Base-by-base conservation (phyloP, 1,140 invertebrate genomes). In the Steinernema feltiae region DNA sequence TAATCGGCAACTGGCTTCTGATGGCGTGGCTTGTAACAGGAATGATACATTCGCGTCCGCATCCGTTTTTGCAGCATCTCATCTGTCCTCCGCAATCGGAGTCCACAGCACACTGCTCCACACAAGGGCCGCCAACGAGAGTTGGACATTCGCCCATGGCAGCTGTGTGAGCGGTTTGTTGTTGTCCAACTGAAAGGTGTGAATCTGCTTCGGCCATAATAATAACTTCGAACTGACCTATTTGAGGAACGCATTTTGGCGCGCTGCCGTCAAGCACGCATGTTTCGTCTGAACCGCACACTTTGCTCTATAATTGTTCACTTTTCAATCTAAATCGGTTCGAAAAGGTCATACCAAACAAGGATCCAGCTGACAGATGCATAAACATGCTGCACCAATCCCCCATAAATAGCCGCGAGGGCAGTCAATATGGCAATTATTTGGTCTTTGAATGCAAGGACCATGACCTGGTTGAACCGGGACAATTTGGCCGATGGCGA, bases 11-110 rank as follows among this genome's bases (percentile, higher is more conserved):
- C 29, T 82, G 72, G 30, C 21, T 69, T n/a, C 70, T 70, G 32
- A 82, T 79, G 29, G 79, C 76, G 46, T 78, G 75, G 32, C 76
- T 73, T 7, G 72, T 48, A 1, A 82, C 75, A 17, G 79, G 77
- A 29, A 69, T 48, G n/a, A 83, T 80, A 75, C 82, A 83, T 73
- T 83, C 82, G 29, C 48, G 21, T 24, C 82, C 82, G 75, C 82
- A 83, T 48, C 82, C 82, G 73, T 83, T 83, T 17, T 69, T 72
- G 69, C 82, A 83, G 76, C 82, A 83, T 30, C 78, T 81, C 48
- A 78, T 70, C 15, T 80, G 53, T 24, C 35, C 53, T 29, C 53
- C 53, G 24, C 53, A 63, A 21, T 63, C 53, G 53, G 53, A 63
- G 24, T 63, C 53, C 53, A 27, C 53, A 3, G 2, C 7, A 63